Base-by-base conservation (phyloP, 2,797 vertebrate genomes). In the Coracias cyanogaster region DNA sequence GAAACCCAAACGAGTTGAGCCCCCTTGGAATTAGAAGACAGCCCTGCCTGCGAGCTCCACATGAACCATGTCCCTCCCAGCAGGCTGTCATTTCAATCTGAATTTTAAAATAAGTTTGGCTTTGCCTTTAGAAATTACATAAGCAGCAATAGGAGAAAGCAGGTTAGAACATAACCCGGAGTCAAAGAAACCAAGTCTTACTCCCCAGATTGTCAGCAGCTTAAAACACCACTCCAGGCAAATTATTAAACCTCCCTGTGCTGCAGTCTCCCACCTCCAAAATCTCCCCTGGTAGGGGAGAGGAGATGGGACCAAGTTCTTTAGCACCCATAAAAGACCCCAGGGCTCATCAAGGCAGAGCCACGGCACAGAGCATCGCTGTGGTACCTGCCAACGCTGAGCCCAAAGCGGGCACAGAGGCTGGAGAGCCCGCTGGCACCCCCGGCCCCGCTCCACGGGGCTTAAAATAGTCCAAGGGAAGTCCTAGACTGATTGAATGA, bases 391-490 rank as follows among this genome's bases (percentile, higher is more conserved):
- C 20, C 25, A 55, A 48, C 2, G 2, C 20, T 0, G 1, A 84
- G 20, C 43, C 21, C 46, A 69, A 35, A 35, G 3, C 17, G 48
- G 29, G 58, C 2, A 8, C 3, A 2, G 66, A 52, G 49, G 15
- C 25, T 73, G 57, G 18, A 33, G 22, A 80, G 10, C 37, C 90
- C 12, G 2, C 66, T 29, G 86, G 62, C 54, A 93, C 15, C 51
- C 60, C 69, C 24, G 5, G 18, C 37, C 25, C 48, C 3, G 2
- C 93, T 67, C n/a, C 58, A 64, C 2, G 0, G 20, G 26, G 39
- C 45, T 85, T 29, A 61, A 83, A 94, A 81, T 55, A 93, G 39
- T 60, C 18, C 51, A 19, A 89, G 95, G 82, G 87, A 91, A 86
- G 66, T 12, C 88, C 94, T 9, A 41, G 78, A 58, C 39, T 57